Conservation (phyloP, 2,797 vertebrate genomes). For the Peromyscus eremicus region DNA sequence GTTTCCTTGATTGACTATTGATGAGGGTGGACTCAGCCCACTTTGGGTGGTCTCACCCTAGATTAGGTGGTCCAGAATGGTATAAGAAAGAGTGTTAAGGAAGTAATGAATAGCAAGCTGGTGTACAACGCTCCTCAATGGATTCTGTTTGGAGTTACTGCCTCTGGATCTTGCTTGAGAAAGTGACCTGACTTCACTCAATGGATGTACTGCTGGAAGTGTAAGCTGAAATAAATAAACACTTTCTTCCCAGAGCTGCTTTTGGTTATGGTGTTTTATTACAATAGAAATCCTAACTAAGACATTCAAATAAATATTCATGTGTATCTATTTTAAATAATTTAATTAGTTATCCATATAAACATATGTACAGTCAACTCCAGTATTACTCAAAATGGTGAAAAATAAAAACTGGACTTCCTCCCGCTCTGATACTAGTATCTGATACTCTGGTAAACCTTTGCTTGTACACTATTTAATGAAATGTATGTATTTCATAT, state of each 20-base stretch:
- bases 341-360: background rate
- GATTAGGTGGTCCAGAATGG: background rate
- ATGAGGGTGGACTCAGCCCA: background rate
- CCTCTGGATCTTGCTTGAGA: background rate
- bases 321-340: background rate
- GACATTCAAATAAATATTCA: background rate
- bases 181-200: background rate
- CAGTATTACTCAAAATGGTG: conserved; percentile 4
- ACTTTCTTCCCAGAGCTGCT: background rate
- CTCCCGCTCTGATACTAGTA: background rate
- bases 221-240: background rate
- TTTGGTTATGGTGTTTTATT: background rate
- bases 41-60: background rate
- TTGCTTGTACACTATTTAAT: background rate
- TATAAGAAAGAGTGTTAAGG: background rate
- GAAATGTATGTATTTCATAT: background rate
- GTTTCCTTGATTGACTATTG: background rate
- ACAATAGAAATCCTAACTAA: background rate
- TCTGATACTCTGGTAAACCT: background rate
- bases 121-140: background rate
- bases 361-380: background rate
- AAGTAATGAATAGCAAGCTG: background rate
- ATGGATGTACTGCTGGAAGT: background rate
- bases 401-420: background rate
- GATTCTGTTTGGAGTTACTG: background rate